Evolutionary conservation across 2,797 vertebrate species (phyloP), one percentile per base, ranked within the genome.

Genomic region (Dendrocincla fuliginosa): DNA sequence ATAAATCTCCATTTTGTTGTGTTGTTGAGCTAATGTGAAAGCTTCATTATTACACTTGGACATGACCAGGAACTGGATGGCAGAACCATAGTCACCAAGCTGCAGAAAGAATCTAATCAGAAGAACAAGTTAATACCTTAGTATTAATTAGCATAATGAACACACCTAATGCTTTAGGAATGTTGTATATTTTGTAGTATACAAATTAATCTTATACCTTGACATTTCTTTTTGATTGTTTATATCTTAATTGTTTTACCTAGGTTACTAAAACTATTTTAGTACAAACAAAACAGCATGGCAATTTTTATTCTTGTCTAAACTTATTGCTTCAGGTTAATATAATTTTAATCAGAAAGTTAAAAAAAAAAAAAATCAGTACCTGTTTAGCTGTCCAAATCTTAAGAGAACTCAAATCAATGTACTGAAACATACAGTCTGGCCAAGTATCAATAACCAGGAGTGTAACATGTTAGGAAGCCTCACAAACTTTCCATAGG

Each of bases 1-100:
- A 13, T 99, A 99, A 89, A 99, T 98, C 95, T 99, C 99, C 99
- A 99, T 99, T 95, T 99, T 99, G 84, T 98, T 98, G 76, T 99
- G 99, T 25, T 99, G 99, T 96, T 99, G 99, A 24, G 99, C 99
- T 95, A 99, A 97, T 42, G 99, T 98, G 97, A 99, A 99, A 64
- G 99, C 99, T 97, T 99, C 99, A 23, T 99, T 98, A 30, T 99
- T 99, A 91, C 99, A 99, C 74, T 99, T 99, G 42, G 99, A 99
- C 97, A 99, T 97, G 80, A 99, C 99, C 90, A 99, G 98, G 96
- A 99, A 99, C 96, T 99, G 99, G 97, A 99, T 99, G 92, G 99
- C 99, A 83, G 99, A 99, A 35, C 98, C 98, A 24, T 99, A 99
- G 97, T 99, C 99, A 64, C 98, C 98, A 27, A 99, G 97, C 61